Conservation (phyloP, 2,797 vertebrate species). For the Diglossa cyanea region DNA sequence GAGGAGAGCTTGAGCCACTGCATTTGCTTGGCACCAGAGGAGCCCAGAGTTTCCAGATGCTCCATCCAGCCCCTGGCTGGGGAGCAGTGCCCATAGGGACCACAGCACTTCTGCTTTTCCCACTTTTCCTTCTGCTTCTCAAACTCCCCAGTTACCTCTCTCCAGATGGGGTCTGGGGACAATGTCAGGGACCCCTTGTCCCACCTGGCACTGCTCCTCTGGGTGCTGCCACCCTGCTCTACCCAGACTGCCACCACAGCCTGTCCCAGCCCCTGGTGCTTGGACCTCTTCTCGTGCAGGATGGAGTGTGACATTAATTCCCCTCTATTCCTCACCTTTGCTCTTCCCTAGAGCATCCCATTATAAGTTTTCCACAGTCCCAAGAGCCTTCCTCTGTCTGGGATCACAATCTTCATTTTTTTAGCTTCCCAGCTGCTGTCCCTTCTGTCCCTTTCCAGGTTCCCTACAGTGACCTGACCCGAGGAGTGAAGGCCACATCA, state of each 20-base stretch:
- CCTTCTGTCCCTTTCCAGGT: not conserved
- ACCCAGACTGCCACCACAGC: not conserved
- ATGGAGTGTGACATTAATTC: not conserved
- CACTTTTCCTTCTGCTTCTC: not conserved
- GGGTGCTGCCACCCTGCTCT: not conserved
- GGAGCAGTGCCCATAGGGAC: not conserved
- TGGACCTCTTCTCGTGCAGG: not conserved
- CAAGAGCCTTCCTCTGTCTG: not conserved
- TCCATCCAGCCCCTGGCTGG: not conserved
- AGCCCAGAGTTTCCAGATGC: not conserved
- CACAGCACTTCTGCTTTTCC: not conserved
- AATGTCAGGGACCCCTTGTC: not conserved
- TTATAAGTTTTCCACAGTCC: not conserved
- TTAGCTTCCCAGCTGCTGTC: not conserved
- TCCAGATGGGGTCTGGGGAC: not conserved
- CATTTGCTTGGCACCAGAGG: not conserved
- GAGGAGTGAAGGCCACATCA: not conserved
- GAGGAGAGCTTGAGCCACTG: not conserved
- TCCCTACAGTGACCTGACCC: not conserved
- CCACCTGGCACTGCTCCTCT: not conserved
- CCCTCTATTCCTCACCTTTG: not conserved
- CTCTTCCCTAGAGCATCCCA: not conserved
- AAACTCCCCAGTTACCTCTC: not conserved
- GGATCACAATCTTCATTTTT: not conserved
- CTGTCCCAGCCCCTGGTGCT: fast-evolving